These are phyloP conservation scores for Centruroides sculpturatus DNA, from an alignment of 1,140 invertebrate genomes.

Conservation along the genomic window DNA sequence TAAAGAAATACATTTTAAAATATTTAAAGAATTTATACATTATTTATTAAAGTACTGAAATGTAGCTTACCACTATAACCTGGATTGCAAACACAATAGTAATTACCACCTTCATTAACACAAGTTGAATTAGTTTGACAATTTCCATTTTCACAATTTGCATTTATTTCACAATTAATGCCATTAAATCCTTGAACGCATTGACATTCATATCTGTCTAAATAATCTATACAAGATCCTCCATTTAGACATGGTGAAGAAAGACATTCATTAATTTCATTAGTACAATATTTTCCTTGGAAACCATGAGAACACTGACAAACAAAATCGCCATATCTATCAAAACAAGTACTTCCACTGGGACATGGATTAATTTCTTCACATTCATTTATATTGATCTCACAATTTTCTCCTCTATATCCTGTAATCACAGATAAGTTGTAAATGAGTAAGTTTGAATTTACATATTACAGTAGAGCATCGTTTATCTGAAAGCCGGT, in stretches of 20 bases:
- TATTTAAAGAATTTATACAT: too few relatives aligned
- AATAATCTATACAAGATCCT: slow-evolving; percentile 73
- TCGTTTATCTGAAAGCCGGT: too few relatives aligned
- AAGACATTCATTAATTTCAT: slow-evolving; percentile 56
- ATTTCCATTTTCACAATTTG: slow-evolving; percentile 81
- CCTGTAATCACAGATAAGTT: slow-evolving; percentile 68
- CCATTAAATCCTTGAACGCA: slow-evolving; percentile 90
- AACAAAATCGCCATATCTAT: slow-evolving; percentile 13
- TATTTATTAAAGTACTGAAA: too few relatives aligned
- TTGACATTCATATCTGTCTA: slow-evolving; percentile 84
- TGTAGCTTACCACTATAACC: slow-evolving; percentile 10
- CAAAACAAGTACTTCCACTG: slow-evolving; percentile 47
- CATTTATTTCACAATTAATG: slow-evolving; percentile 83
- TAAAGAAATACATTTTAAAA: too few relatives aligned
- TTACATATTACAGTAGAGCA: too few relatives aligned
- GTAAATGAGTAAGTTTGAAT: slow-evolving; percentile 36
- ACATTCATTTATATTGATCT: slow-evolving; percentile 77
- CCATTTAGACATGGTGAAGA: slow-evolving; percentile 83
- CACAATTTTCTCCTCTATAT: slow-evolving; percentile 71
- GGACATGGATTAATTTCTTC: slow-evolving; percentile 59
- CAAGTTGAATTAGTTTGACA: slow-evolving; percentile 85
- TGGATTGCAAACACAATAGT: slow-evolving; percentile 62
- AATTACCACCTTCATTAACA: slow-evolving; percentile 70
- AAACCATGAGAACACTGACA: slow-evolving; percentile 33
- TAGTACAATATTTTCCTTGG: slow-evolving; percentile 68